Conservation (phyloP, 2,888 invertebrate species). For the Chirona hameri region DNA sequence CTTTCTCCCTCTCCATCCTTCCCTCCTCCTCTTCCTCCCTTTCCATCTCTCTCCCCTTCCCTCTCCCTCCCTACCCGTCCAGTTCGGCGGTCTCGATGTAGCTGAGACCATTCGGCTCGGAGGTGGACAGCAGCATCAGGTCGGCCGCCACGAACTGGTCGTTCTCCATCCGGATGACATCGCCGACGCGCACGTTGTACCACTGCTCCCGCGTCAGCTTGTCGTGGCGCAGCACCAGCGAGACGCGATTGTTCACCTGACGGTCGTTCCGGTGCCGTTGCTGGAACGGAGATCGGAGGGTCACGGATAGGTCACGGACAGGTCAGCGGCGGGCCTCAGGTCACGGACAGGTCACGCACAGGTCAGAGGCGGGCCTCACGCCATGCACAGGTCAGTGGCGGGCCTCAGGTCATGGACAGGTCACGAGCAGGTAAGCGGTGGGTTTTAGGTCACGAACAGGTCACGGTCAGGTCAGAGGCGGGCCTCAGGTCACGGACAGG, state of each 20-base stretch:
- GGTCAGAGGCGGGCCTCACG: no score
- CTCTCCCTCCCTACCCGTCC: conserved; percentile 99
- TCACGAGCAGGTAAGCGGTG: no score
- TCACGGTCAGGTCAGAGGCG: no score
- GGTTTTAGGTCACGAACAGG: no score
- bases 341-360: no score
- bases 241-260: conserved; percentile 93
- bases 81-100: conserved; percentile 99
- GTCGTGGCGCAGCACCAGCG: conserved; percentile 77
- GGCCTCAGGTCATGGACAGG: no score
- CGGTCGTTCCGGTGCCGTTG: conserved; percentile 98
- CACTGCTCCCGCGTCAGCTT: conserved; percentile 47
- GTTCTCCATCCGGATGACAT: conserved; percentile 98
- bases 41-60: conserved; percentile 52
- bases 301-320: background rate
- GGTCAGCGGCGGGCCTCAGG: no score
- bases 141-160: conserved; percentile 99
- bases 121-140: conserved; percentile 86
- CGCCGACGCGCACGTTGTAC: conserved; percentile 83
- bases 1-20: no score
- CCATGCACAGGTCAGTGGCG: no score
- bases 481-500: no score
- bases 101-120: conserved; percentile 98
- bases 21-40: no score
- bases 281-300: conserved; percentile 54